Percentiles rank a stretch among this genome's conserved stretches.
These are phyloP conservation scores for Polypterus bichir DNA, from an alignment of 2,113 vertebrate species.

Conservation along the genomic window DNA sequence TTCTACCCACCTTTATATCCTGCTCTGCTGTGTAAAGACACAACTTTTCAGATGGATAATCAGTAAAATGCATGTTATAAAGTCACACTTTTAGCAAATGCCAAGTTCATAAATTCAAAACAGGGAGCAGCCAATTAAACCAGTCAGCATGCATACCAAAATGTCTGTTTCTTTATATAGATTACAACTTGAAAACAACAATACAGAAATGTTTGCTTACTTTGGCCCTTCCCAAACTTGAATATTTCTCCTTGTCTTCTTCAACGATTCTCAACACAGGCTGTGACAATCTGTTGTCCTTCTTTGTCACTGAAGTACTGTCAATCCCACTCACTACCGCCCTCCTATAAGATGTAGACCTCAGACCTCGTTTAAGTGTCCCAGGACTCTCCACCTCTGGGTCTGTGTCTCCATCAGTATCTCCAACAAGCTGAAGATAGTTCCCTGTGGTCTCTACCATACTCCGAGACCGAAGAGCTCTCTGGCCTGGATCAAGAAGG, in stretches of 20 bases:
- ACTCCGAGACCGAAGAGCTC: constrained; percentile 58
- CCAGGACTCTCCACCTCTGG: constrained; percentile 53
- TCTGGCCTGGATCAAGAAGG: constrained; percentile 36
- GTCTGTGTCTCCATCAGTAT: constrained; percentile 38
- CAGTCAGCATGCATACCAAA: too few relatives aligned
- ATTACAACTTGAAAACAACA: too few relatives aligned
- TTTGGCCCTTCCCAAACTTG: constrained; percentile 54
- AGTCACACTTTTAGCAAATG: too few relatives aligned
- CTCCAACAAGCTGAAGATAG: constrained; percentile 32
- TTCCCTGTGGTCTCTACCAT: constrained; percentile 61
- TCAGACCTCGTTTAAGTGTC: constrained; percentile 56
- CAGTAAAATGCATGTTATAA: too few relatives aligned
- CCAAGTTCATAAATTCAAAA: too few relatives aligned
- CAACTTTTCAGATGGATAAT: too few relatives aligned
- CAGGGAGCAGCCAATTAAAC: too few relatives aligned
- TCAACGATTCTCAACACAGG: constrained; percentile 46
- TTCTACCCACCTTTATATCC: too few relatives aligned
- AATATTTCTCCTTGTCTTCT: constrained; percentile 54
- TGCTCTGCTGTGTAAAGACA: too few relatives aligned
- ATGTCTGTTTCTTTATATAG: too few relatives aligned
- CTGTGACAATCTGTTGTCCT: constrained; percentile 56
- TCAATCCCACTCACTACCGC: constrained; percentile 80
- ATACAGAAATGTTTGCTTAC: constrained; percentile 26
- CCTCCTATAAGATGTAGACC: constrained; percentile 85
- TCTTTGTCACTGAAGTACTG: constrained; percentile 32